Evolutionary conservation across 1,140 invertebrate species (phyloP).

Genomic region (Amphibalanus amphitrite): DNA sequence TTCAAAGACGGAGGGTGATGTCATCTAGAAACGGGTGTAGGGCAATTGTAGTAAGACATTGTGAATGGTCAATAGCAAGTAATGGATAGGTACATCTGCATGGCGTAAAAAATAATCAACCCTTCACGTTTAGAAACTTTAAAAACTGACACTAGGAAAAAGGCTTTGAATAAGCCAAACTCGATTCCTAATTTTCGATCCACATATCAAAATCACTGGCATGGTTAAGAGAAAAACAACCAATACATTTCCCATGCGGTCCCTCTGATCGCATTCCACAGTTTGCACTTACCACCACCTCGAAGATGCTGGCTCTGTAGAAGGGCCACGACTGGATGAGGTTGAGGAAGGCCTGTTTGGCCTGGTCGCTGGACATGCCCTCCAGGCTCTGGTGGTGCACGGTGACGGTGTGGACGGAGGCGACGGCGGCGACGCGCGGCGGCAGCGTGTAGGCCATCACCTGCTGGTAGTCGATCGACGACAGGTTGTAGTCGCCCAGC

Average conservation of each 20-base stretch:
- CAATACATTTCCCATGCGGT: too few species aligned
- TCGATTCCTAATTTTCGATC: neutral
- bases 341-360: slow-evolving; percentile 85
- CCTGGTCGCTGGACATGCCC: slow-evolving; percentile 64
- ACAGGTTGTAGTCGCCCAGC: slow-evolving; percentile 50
- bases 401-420: slow-evolving; percentile 57
- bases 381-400: slow-evolving; percentile 71
- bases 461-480: slow-evolving; percentile 27
- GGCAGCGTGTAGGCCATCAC: slow-evolving; percentile 67
- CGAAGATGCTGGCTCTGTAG: slow-evolving; percentile 81
- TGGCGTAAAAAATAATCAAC: too few species aligned
- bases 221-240: too few species aligned
- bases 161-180: too few species aligned
- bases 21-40: too few species aligned
- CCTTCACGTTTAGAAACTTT: too few species aligned
- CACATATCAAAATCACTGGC: neutral
- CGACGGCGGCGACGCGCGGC: slow-evolving; percentile 48
- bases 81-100: too few species aligned
- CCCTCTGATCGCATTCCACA: too few species aligned
- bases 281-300: slow-evolving; percentile 65
- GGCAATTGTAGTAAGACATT: too few species aligned
- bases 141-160: too few species aligned
- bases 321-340: slow-evolving; percentile 83
- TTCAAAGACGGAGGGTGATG: too few species aligned
- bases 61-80: too few species aligned